Conservation (phyloP, 1,140 invertebrate genomes). For the Penaeus japonicus region DNA sequence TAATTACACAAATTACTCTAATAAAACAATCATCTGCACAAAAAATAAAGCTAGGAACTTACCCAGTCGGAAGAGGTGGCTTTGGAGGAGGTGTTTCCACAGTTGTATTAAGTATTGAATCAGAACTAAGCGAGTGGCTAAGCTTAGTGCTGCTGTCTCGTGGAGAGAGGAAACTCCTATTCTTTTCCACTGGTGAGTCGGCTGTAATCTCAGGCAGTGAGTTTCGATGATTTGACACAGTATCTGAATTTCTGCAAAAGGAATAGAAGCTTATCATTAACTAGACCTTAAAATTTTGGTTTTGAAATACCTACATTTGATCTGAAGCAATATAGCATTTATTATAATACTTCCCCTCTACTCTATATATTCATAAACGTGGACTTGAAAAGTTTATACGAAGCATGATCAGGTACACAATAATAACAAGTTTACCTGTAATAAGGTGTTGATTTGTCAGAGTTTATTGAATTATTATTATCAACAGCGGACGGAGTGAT, state of each 20-base stretch:
- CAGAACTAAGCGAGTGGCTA: conserved; percentile 36
- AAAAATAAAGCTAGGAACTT: background rate
- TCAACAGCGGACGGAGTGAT: conserved; percentile 29
- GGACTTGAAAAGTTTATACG: too few species aligned
- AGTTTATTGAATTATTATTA: conserved; percentile 40
- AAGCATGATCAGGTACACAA: too few species aligned
- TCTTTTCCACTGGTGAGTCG: conserved; percentile 35
- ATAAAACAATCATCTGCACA: too few species aligned
- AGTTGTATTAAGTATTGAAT: conserved; percentile 41
- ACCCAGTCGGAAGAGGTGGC: conserved; percentile 80
- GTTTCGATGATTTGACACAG: conserved; percentile 42
- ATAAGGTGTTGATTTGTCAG: conserved; percentile 33
- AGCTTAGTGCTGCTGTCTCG: conserved; percentile 26
- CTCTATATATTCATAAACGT: too few species aligned
- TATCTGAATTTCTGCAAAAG: conserved; percentile 41
- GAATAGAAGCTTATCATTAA: background rate
- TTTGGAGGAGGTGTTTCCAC: conserved; percentile 77
- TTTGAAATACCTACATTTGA: too few species aligned
- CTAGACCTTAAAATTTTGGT: too few species aligned
- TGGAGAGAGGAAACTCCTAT: conserved; percentile 1
- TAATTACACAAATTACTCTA: too few species aligned
- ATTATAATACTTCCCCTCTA: too few species aligned
- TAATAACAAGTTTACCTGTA: conserved; percentile 43
- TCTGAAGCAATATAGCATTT: too few species aligned
- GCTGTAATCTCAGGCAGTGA: conserved; percentile 47